Evolutionary conservation across 2,888 invertebrate genomes (phyloP), one percentile per base, ranked within the genome.

Genomic region (Stenodema calcarata): DNA sequence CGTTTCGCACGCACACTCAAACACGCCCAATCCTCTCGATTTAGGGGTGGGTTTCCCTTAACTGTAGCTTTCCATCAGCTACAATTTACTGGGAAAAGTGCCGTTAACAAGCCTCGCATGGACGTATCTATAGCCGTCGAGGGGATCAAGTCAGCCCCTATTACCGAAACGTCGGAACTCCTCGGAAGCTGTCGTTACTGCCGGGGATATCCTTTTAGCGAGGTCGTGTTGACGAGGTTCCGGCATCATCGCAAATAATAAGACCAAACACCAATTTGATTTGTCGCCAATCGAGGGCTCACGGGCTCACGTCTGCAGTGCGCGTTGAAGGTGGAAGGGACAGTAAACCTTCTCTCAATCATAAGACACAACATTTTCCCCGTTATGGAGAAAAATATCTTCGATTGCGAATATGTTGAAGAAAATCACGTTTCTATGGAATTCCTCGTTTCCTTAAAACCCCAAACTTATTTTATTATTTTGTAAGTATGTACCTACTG

Each of bases 51-150:
- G 12, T 16, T 73, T 73, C 35, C 73, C 73, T 35, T 73, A 35
- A 35, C 73, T 35, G 73, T 14, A 30, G 35, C 73, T 73, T 73
- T 73, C 73, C 73, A 73, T 73, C 73, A 73, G 41, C 35, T 35
- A 73, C 73, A 73, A 73, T 73, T 73, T 73, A 73, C 73, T 35
- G 73, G 4, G 73, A 73, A 62, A 62, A 62, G 73, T 35, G 73
- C 73, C 73, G 73, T 73, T 73, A 73, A 73, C 73, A 73, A 73
- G 73, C 73, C n/a, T n/a, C 27, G 73, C 30, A 18, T 35, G 73
- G 73, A 73, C 73, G 73, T 73, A 73, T 73, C 73, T 73, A 73
- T 73, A 73, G 73, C 73, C 73, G 73, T 18, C 73, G 62, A 27
- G 73, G 73, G 73, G 35, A 35, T 35, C 35, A 73, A 16, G 35